Conservation (phyloP, 2,888 invertebrate genomes). For the Antitype chi region DNA sequence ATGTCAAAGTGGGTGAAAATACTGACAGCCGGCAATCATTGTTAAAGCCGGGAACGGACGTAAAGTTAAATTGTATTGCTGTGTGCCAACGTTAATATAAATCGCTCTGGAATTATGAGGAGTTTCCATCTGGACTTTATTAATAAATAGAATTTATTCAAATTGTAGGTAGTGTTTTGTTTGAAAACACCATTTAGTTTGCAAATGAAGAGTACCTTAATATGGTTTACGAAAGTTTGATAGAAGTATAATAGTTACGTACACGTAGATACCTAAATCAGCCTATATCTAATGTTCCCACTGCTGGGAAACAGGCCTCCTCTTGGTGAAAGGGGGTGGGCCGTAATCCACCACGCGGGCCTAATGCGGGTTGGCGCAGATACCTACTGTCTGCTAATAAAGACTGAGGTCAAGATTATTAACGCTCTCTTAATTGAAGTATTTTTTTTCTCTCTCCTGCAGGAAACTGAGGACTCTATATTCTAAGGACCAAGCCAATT, state of each 20-base stretch:
- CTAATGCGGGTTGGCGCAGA: not conserved
- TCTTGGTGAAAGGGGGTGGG: too few species aligned
- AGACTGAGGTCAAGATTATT: not conserved
- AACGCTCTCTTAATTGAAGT: not conserved
- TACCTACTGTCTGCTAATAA: too few species aligned
- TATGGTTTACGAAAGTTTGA: not conserved
- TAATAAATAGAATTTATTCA: conserved; percentile 19
- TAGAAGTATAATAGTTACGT: not conserved
- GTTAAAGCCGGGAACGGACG: conserved; percentile 59
- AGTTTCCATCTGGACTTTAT: conserved; percentile 38
- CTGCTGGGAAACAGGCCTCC: too few species aligned
- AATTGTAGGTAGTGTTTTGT: conserved; percentile 24
- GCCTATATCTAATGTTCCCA: too few species aligned
- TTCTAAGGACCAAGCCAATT: not conserved
- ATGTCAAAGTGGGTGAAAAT: conserved; percentile 67
- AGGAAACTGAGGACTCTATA: too few species aligned
- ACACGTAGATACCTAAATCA: not conserved
- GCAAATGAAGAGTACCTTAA: conserved; percentile 9
- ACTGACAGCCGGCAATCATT: conserved; percentile 69
- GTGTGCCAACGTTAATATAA: conserved; percentile 66
- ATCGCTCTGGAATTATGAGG: conserved; percentile 64
- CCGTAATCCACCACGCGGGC: too few species aligned
- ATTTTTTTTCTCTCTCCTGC: not conserved
- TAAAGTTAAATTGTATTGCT: conserved; percentile 74
- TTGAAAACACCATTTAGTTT: conserved; percentile 18